Percentiles rank a stretch among this genome's conserved stretches.
Conservation (phyloP, 2,797 vertebrate genomes). For the Notolabrus celidotus region DNA sequence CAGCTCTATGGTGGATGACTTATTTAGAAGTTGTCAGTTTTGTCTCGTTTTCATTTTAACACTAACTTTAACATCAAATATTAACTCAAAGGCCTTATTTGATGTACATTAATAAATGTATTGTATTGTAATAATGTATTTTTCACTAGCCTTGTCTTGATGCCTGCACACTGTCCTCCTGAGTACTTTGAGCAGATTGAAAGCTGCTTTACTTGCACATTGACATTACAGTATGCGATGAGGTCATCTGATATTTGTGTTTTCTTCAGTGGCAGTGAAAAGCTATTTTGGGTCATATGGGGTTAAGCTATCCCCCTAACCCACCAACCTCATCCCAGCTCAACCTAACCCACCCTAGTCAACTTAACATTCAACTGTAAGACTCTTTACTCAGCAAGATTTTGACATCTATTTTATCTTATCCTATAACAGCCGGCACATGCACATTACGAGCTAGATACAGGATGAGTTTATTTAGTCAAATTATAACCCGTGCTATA, state of each 20-base stretch:
- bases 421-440: background rate
- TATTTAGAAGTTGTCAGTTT: too few species aligned
- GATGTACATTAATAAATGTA: too few species aligned
- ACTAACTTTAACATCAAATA: too few species aligned
- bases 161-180: background rate
- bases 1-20: too few species aligned
- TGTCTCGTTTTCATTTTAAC: too few species aligned
- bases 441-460: background rate
- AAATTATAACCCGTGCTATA: background rate
- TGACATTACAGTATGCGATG: background rate
- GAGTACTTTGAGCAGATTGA: background rate
- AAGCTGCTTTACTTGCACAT: background rate
- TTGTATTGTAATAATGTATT: too few species aligned
- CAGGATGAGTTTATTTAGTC: background rate
- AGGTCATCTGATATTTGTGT: conserved; percentile 1
- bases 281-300: background rate
- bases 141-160: too few species aligned
- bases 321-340: background rate
- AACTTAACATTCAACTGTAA: background rate
- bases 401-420: background rate
- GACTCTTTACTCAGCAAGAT: background rate
- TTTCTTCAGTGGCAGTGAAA: background rate
- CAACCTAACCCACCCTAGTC: background rate
- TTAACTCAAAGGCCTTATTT: too few species aligned
- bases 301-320: conserved; percentile 1